Percentiles rank a stretch among this genome's conserved stretches.
These are phyloP conservation scores for Danaus melanippus DNA, from an alignment of 1,140 invertebrate genomes.

Conservation along the genomic window DNA sequence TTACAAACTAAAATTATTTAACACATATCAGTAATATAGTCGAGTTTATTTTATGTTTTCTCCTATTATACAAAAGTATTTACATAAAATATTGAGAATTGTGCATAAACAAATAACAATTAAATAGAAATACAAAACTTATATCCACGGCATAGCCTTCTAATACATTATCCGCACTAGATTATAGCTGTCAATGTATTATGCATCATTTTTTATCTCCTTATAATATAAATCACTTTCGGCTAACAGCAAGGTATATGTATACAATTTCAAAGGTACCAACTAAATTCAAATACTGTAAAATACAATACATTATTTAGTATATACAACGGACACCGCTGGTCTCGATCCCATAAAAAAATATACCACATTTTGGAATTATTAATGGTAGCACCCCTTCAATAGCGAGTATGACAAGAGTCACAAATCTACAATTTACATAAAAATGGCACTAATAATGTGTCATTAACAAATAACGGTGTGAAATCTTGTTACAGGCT, in stretches of 20 bases:
- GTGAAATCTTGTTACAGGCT: constrained; percentile 73
- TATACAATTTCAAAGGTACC: constrained; percentile 68
- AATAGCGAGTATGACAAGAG: constrained; percentile 73
- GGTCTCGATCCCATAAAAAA: constrained; percentile 70
- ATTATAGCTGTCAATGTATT: constrained; percentile 65
- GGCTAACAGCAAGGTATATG: constrained; percentile 64
- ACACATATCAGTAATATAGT: constrained; percentile 73
- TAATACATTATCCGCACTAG: constrained; percentile 62
- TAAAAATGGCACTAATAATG: constrained; percentile 71
- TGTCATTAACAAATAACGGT: constrained; percentile 65
- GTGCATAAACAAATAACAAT: constrained; percentile 74
- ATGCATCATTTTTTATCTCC: constrained; percentile 56
- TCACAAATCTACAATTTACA: constrained; percentile 71
- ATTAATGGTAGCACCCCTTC: constrained; percentile 74
- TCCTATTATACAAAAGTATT: constrained; percentile 74
- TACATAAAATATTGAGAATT: constrained; percentile 74
- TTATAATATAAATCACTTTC: constrained; percentile 69
- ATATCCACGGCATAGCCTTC: constrained; percentile 61
- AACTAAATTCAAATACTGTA: constrained; percentile 71
- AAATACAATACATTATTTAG: constrained; percentile 66
- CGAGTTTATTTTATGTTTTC: constrained; percentile 72
- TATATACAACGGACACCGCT: constrained; percentile 70
- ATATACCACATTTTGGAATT: constrained; percentile 72
- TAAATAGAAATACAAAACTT: constrained; percentile 70
- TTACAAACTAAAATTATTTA: constrained; percentile 72